phyloP scores from a whole-genome alignment of 1,140 invertebrate species.

The Trichonephila clavipes region DNA sequence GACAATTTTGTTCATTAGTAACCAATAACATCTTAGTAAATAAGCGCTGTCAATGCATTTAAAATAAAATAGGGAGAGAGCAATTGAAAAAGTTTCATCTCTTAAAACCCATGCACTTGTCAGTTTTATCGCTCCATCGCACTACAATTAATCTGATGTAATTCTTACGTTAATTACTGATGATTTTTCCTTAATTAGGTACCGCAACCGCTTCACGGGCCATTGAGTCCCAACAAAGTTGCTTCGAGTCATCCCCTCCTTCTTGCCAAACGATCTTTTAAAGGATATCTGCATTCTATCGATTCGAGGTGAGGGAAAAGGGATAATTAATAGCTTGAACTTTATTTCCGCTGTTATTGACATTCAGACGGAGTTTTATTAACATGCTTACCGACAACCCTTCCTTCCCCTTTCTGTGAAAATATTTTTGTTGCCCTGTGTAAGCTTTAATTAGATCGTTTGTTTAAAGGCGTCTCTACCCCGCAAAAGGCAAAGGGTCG shows the following conservation, averaged over 20 bases:
- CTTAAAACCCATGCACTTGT: neutral
- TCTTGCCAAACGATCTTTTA: constrained; percentile 28
- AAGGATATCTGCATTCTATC: constrained; percentile 40
- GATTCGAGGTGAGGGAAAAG: constrained; percentile 1
- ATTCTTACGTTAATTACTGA: constrained; percentile 58
- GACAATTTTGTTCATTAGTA: no score
- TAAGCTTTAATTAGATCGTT: constrained; percentile 26
- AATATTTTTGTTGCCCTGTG: constrained; percentile 14
- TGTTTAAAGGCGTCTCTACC: neutral
- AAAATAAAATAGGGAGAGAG: neutral
- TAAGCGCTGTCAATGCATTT: no score
- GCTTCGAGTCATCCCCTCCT: neutral
- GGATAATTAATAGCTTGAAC: constrained; percentile 47
- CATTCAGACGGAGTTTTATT: constrained; percentile 44
- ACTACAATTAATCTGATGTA: constrained; percentile 51
- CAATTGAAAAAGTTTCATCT: neutral
- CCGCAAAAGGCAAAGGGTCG: neutral
- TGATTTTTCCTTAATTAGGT: constrained; percentile 59
- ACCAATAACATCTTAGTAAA: no score
- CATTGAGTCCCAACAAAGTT: neutral
- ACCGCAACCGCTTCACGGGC: neutral
- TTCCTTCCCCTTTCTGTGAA: neutral
- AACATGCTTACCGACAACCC: neutral
- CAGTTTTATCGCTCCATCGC: neutral
- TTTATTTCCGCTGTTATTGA: constrained; percentile 70